Evolutionary conservation across 1,140 invertebrate species (phyloP).

Genomic region (Physella acuta): DNA sequence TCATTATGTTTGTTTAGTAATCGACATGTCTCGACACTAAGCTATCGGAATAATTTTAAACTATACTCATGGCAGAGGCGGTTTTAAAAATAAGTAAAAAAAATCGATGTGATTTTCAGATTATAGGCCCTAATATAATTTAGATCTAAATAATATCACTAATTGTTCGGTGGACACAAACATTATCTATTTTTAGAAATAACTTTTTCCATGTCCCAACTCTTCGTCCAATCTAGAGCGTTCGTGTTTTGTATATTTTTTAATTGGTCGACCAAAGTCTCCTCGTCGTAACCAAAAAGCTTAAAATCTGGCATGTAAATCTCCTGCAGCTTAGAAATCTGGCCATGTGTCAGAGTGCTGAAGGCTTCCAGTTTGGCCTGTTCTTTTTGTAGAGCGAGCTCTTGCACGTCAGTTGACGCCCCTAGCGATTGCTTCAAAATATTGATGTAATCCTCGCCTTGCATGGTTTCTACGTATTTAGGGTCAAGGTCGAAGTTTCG

Average conservation of each 20-base stretch:
- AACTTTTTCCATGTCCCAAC: background rate
- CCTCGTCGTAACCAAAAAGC: slow-evolving; percentile 20
- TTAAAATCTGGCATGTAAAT: slow-evolving; percentile 3
- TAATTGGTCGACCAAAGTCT: background rate
- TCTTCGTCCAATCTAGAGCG: background rate
- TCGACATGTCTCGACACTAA: too few relatives aligned
- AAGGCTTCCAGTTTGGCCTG: slow-evolving; percentile 18
- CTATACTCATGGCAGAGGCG: too few relatives aligned
- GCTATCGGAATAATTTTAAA: too few relatives aligned
- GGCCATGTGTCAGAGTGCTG: background rate
- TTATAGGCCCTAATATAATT: too few relatives aligned
- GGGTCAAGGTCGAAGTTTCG: background rate
- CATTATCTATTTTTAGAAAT: too few relatives aligned
- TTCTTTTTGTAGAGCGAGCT: slow-evolving; percentile 11
- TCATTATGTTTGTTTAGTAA: too few relatives aligned
- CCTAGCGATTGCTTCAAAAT: background rate
- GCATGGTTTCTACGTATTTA: background rate
- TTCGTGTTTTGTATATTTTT: background rate
- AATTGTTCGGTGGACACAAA: too few relatives aligned
- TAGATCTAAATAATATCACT: too few relatives aligned
- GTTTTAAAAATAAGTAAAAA: too few relatives aligned
- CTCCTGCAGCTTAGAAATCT: background rate
- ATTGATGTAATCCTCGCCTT: background rate
- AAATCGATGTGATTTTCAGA: too few relatives aligned
- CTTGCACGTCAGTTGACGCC: background rate